These are phyloP conservation scores for Limnodromus scolopaceus DNA, from an alignment of 2,797 vertebrate species.

Conservation along the genomic window DNA sequence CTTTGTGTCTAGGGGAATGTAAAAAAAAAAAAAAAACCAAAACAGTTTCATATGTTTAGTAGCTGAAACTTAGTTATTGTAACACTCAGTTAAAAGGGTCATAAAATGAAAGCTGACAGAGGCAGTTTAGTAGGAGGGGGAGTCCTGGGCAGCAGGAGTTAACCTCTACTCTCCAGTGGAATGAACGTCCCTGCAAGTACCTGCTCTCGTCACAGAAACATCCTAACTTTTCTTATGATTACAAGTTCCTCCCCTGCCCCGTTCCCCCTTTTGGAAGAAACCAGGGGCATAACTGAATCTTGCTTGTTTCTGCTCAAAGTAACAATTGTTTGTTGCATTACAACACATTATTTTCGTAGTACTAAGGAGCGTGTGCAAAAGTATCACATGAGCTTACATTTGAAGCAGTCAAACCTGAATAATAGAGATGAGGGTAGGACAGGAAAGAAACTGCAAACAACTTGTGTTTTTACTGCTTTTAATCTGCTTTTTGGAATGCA, in stretches of 20 bases:
- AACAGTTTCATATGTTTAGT: neutral
- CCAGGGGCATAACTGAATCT: neutral
- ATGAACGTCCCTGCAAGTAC: neutral
- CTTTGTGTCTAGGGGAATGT: neutral
- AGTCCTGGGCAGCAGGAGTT: neutral
- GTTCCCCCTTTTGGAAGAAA: neutral
- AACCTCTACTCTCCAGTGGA: neutral
- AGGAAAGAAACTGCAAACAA: neutral
- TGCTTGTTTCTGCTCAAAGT: neutral
- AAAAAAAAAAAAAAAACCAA: slow-evolving; percentile 18
- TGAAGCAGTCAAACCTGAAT: neutral
- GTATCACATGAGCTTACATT: rapidly evolving
- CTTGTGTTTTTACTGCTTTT: neutral
- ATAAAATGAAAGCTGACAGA: neutral
- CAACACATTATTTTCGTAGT: neutral
- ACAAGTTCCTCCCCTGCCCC: neutral
- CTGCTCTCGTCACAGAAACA: neutral
- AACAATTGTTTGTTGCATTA: neutral
- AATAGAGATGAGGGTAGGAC: neutral
- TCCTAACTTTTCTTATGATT: neutral
- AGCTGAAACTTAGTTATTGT: neutral
- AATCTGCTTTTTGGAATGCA: neutral
- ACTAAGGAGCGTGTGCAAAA: neutral
- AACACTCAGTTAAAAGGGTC: neutral
- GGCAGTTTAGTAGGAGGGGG: neutral